Conservation (phyloP, 2,797 vertebrate genomes). For the Notamacropus eugenii region DNA sequence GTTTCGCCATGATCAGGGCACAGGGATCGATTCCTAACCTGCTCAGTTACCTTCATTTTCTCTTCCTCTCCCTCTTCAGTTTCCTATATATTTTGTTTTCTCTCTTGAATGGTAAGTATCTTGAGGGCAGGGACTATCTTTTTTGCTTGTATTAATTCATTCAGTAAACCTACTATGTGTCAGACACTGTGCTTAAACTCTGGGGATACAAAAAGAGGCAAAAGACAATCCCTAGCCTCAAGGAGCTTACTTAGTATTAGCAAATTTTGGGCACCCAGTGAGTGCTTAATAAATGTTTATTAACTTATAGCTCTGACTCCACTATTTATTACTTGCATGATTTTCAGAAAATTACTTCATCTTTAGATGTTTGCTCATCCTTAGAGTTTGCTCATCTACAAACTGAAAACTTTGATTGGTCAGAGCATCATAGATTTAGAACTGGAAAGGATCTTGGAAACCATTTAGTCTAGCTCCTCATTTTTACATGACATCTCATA, state of each 20-base stretch:
- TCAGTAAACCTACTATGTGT: not conserved
- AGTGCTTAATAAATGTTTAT: not conserved
- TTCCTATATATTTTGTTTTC: not conserved
- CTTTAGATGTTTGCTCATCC: no score
- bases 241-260: not conserved
- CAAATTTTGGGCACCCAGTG: not conserved
- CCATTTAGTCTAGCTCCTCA: not conserved
- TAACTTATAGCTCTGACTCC: not conserved
- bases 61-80: not conserved
- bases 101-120: not conserved
- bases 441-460: not conserved
- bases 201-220: not conserved
- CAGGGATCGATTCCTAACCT: not conserved
- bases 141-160: not conserved
- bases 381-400: not conserved
- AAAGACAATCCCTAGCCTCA: not conserved
- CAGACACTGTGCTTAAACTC: not conserved
- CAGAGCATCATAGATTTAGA: not conserved
- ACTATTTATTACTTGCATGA: not conserved
- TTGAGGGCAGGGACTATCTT: not conserved
- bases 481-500: not conserved
- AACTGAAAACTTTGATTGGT: not conserved
- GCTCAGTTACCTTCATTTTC: not conserved
- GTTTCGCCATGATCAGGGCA: not conserved
- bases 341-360: not conserved